phyloP scores from a whole-genome alignment of 2,797 vertebrate genomes.

The Aotus griseimembra region DNA sequence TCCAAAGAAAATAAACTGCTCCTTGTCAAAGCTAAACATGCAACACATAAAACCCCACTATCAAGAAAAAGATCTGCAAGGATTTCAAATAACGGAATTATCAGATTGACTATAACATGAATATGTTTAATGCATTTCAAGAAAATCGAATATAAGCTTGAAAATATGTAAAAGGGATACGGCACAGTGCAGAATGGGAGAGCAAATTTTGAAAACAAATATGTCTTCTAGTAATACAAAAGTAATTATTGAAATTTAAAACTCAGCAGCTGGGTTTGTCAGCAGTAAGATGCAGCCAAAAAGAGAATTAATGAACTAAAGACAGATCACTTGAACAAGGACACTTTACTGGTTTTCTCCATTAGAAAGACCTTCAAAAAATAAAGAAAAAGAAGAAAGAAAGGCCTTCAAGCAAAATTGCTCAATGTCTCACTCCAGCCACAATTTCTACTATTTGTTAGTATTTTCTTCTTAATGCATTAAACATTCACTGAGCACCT shows the following conservation, averaged over 20 bases:
- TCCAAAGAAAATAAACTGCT: neutral
- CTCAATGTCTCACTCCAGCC: neutral
- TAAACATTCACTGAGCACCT: neutral
- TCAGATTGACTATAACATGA: neutral
- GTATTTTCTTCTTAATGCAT: neutral
- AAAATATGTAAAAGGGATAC: neutral
- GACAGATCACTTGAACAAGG: neutral
- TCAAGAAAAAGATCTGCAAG: neutral
- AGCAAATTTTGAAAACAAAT: neutral
- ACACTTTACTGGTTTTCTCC: neutral
- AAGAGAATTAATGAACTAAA: neutral
- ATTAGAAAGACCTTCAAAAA: neutral
- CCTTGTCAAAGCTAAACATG: neutral
- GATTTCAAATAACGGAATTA: neutral
- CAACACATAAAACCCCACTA: neutral
- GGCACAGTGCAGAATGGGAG: neutral
- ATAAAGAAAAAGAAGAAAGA: neutral
- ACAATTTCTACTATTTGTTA: neutral
- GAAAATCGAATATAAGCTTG: slow-evolving; percentile 8
- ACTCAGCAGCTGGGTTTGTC: neutral
- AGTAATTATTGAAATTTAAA: neutral
- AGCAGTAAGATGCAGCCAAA: neutral
- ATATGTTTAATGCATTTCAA: neutral
- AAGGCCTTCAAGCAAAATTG: neutral
- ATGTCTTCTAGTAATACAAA: neutral